A percentile compares a stretch with the other conserved stretches of the same genome.
Conservation (phyloP, 2,888 invertebrate genomes). For the Drosophila glabriapex region DNA sequence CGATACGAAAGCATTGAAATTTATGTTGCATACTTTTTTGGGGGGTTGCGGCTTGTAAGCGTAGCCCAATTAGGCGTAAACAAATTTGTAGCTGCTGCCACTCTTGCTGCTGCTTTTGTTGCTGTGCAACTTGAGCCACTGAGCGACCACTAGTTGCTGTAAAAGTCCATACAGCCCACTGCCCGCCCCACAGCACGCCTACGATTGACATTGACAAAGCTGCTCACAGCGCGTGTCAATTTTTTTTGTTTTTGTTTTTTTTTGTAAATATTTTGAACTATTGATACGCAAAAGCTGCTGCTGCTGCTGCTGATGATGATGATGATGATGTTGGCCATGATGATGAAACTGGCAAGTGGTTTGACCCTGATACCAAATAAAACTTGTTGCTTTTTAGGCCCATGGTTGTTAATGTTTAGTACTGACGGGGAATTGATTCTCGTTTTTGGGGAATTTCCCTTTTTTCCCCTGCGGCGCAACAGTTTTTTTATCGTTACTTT, state of each 20-base stretch:
- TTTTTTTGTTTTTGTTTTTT: conserved; percentile 22
- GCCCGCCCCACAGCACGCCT: conserved; percentile 9
- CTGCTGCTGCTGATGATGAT: background rate
- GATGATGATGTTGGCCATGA: conserved; percentile 12
- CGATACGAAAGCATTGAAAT: conserved; percentile 35
- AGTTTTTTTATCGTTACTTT: conserved; percentile 25
- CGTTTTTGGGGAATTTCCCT: conserved; percentile 40
- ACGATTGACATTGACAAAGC: conserved; percentile 72
- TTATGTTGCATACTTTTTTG: conserved; percentile 60
- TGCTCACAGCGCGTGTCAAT: conserved; percentile 34
- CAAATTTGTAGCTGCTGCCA: conserved; percentile 60
- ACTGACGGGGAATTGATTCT: conserved; percentile 44
- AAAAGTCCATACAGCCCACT: background rate
- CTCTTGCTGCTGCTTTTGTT: conserved; percentile 26
- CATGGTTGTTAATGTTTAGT: conserved; percentile 44
- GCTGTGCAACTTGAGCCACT: conserved; percentile 44
- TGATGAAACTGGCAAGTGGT: conserved; percentile 14
- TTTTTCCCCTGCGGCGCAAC: conserved; percentile 53
- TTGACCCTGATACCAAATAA: conserved; percentile 77
- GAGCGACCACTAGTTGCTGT: conserved; percentile 59
- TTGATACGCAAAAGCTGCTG: conserved; percentile 57
- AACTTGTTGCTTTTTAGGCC: conserved; percentile 68
- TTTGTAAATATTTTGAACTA: conserved; percentile 74
- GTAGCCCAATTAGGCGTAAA: conserved; percentile 79
- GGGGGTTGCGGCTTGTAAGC: conserved; percentile 59